Evolutionary conservation across 2,888 invertebrate species (phyloP), one percentile per base, ranked within the genome.

Genomic region (Sinohyriopsis cumingii): DNA sequence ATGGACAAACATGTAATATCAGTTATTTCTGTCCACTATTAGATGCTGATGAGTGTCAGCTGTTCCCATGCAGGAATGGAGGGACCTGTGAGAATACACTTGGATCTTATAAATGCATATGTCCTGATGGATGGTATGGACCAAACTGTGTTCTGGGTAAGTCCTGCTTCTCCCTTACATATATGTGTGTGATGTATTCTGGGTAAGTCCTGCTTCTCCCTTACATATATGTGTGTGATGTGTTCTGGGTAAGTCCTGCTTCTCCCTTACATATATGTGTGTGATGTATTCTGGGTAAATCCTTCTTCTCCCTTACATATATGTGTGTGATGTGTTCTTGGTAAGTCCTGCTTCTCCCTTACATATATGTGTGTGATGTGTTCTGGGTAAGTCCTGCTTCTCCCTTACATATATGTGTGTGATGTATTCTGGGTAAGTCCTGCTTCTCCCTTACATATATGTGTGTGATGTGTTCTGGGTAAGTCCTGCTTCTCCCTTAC

Each of bases 401-500:
- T 33, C 9, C 9, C 33, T 33, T 33, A 33, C 33, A 33, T 33
- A 33, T 9, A 9, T 33, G 33, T 33, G n/a, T n/a, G n/a, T n/a
- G n/a, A n/a, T 98, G 98, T 87, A 97, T 97, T 87, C 96, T 97
- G 0, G 95, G 96, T 78, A 62, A 19, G 53, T 63, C 57, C 57
- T 33, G 9, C 7, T 9, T 7, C 33, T 33, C 9, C 9, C 33
- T 33, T 33, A 33, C 33, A 33, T 33, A 33, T 9, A 9, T 33
- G 33, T 33, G n/a, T n/a, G n/a, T n/a, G n/a, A n/a, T 98, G 98
- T 87, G 97, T 97, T 87, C 96, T 97, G 0, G 95, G 96, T 78
- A 62, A 19, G 53, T 63, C 57, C 57, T 33, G 9, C 7, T 9
- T 7, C 33, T 33, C 9, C 9, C 33, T 33, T 33, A 33, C 33